Percentiles rank a stretch among this genome's conserved stretches.
Evolutionary conservation across 2,113 vertebrate species (phyloP).

Genomic region (Bombycilla garrulus): DNA sequence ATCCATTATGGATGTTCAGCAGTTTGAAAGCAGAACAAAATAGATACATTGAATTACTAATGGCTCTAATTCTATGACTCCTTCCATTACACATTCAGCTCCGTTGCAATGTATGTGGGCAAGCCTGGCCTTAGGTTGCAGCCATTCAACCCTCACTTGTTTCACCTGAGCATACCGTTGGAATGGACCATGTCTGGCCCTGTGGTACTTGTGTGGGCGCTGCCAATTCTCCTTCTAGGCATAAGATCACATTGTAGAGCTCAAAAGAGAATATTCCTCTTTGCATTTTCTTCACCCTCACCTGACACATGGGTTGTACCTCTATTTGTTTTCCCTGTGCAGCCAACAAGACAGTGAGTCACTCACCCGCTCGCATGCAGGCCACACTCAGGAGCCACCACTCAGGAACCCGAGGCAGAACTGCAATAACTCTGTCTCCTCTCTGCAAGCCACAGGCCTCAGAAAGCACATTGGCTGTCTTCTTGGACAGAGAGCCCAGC

Average conservation of each 20-base stretch:
- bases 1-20: neutral
- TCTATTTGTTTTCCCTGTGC: neutral
- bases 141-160: neutral
- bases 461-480: constrained; percentile 65
- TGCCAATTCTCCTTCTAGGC: neutral
- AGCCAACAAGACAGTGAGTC: neutral
- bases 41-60: neutral
- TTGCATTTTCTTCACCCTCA: neutral
- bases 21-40: neutral
- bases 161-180: fast-evolving
- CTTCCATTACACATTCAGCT: neutral
- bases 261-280: neutral
- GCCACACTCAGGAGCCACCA: constrained; percentile 70
- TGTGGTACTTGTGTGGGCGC: neutral
- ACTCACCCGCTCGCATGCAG: constrained; percentile 69
- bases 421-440: constrained; percentile 60
- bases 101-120: neutral
- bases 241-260: neutral
- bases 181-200: neutral
- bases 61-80: fast-evolving
- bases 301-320: fast-evolving
- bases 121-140: neutral
- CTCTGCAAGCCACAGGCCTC: constrained; percentile 45
- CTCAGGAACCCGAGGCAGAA: constrained; percentile 69
- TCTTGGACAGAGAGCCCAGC: constrained; percentile 58